Evolutionary conservation across 2,113 vertebrate genomes (phyloP), one percentile per base, ranked within the genome.

Genomic region (Lucifuga dentata): DNA sequence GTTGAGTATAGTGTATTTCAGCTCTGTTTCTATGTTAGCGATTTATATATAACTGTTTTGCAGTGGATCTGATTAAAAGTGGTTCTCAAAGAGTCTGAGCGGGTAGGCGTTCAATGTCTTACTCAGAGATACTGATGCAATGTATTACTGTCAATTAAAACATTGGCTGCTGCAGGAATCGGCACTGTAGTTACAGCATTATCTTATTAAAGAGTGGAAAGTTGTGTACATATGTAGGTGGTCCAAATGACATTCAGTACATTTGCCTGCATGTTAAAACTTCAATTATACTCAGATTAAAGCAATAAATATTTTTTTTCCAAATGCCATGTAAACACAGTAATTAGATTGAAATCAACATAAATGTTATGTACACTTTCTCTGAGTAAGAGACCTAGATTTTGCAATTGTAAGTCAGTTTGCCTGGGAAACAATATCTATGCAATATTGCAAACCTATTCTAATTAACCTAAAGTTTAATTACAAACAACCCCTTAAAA

Each of bases 41-140:
- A 74, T 69, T 66, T 49, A 38, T 73, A 40, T 48, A 11, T 49
- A 7, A 24, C 17, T 32, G 36, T 46, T 53, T 21, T n/a, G 10
- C 8, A n/a, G n/a, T 12, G 43, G 36, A 50, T 63, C 62, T 33
- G 19, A 50, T 44, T 40, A 15, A 5, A 20, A 32, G 16, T 29
- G 3, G 7, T 29, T 29, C 7, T 29, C 11, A 40, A 40, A 15
- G 11, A n/a, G 13, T 40, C 12, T 2, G 15, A 40, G 39, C 13
- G 41, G 9, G 50, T 2, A 48, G 35, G 61, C 3, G 36, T 71
- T 73, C 35, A 40, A 20, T n/a, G 43, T 61, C 15, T 56, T 29
- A 8, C 44, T 70, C 57, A 59, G 46, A 48, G 48, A 69, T 46
- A 45, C 41, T 19, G 24, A 64, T 41, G 44, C 16, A 40, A 16